phyloP scores from a whole-genome alignment of 2,888 invertebrate genomes.

The Habrosyne pyritoides region DNA sequence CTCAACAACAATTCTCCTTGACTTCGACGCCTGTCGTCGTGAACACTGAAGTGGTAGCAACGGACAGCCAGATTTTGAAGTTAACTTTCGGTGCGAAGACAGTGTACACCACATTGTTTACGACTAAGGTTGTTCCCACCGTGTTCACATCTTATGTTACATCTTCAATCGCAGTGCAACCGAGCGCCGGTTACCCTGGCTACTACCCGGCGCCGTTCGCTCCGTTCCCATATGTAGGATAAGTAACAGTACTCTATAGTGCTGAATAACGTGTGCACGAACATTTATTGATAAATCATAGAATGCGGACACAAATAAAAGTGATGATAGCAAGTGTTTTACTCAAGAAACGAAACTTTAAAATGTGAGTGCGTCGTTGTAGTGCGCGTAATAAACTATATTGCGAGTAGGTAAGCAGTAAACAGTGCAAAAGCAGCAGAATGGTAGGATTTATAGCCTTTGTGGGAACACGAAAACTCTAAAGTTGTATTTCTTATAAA shows the following conservation, averaged over 20 bases:
- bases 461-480: constrained; percentile 70
- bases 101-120: constrained; percentile 92
- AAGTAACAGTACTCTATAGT: constrained; percentile 45
- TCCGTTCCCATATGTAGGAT: constrained; percentile 90
- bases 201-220: constrained; percentile 91
- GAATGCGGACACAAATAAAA: constrained; percentile 46
- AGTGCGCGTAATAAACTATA: constrained; percentile 70
- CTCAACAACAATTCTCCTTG: constrained; percentile 88
- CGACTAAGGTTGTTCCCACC: constrained; percentile 92
- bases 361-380: constrained; percentile 57
- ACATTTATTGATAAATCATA: constrained; percentile 33
- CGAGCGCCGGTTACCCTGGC: constrained; percentile 88
- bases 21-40: constrained; percentile 92
- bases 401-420: constrained; percentile 67
- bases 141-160: constrained; percentile 93
- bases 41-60: constrained; percentile 90
- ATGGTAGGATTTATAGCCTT: constrained; percentile 67
- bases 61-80: constrained; percentile 92
- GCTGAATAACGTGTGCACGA: constrained; percentile 29
- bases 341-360: constrained; percentile 49
- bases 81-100: constrained; percentile 96
- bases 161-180: constrained; percentile 89
- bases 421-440: constrained; percentile 62
- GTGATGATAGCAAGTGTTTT: constrained; percentile 50
- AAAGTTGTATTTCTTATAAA: constrained; percentile 65